phyloP scores from a whole-genome alignment of 2,113 vertebrate genomes.

The Macrotus californicus region DNA sequence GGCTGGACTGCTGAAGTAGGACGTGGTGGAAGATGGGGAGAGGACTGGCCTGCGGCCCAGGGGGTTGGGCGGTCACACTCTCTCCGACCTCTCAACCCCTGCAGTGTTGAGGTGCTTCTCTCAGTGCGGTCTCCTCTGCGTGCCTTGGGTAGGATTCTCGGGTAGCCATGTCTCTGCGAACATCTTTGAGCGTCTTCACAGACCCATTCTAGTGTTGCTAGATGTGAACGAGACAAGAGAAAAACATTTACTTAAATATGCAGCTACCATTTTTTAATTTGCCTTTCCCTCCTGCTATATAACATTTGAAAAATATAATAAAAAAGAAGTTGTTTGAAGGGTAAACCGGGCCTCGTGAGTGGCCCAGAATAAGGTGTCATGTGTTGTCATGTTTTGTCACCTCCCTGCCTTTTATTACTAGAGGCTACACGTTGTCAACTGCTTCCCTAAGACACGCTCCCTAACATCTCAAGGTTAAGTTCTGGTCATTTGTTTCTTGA shows the following conservation, averaged over 20 bases:
- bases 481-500: neutral
- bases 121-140: neutral
- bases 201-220: neutral
- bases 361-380: neutral
- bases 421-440: neutral
- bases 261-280: neutral
- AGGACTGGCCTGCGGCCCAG: neutral
- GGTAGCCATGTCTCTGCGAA: neutral
- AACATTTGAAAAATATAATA: neutral
- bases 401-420: neutral
- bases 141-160: neutral
- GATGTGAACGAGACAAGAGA: neutral
- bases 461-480: constrained; percentile 10
- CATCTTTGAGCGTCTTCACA: neutral
- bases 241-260: neutral
- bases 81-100: neutral
- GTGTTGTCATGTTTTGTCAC: neutral
- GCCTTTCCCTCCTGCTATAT: neutral
- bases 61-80: fast-evolving
- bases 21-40: neutral
- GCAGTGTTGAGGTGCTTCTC: neutral
- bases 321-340: neutral
- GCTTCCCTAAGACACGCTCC: neutral
- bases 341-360: neutral
- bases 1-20: neutral